Evolutionary conservation across 1,140 invertebrate genomes (phyloP).

Genomic region (Macrostomum lignano): DNA sequence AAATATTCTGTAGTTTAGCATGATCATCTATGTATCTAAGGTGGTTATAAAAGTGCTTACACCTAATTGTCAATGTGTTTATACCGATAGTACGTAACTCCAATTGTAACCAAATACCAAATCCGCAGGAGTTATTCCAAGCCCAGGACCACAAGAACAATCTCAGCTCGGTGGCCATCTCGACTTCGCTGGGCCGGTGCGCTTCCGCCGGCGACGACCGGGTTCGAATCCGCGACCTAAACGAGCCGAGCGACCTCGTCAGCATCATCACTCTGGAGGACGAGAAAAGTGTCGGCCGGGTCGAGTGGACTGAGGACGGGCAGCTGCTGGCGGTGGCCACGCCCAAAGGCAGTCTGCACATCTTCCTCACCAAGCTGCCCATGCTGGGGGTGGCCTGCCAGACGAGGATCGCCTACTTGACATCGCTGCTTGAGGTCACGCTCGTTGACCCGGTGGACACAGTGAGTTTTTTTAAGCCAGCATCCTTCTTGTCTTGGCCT

Average conservation of each 20-base stretch:
- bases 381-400: constrained; percentile 43
- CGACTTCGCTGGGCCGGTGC: constrained; percentile 42
- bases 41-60: too few relatives aligned
- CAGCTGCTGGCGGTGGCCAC: constrained; percentile 53
- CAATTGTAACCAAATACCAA: constrained; percentile 14
- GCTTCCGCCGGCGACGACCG: constrained; percentile 73
- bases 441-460: constrained; percentile 22
- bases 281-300: constrained; percentile 36
- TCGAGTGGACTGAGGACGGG: constrained; percentile 66
- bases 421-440: constrained; percentile 51
- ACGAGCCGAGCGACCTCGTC: constrained; percentile 51
- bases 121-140: constrained; percentile 31
- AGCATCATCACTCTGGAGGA: constrained; percentile 46
- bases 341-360: constrained; percentile 40
- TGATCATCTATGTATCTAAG: too few relatives aligned
- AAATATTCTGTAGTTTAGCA: too few relatives aligned
- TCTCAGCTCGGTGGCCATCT: constrained; percentile 33
- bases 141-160: constrained; percentile 31
- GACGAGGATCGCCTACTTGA: constrained; percentile 51
- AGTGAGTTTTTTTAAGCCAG: constrained; percentile 1
- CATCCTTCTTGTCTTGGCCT: constrained; percentile 1
- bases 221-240: constrained; percentile 61
- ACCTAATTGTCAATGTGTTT: background rate
- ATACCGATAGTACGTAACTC: too few relatives aligned
- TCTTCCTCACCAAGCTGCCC: constrained; percentile 62